Evolutionary conservation across 2,113 vertebrate genomes (phyloP), one percentile per base, ranked within the genome.

Genomic region (Tonatia bakeri): DNA sequence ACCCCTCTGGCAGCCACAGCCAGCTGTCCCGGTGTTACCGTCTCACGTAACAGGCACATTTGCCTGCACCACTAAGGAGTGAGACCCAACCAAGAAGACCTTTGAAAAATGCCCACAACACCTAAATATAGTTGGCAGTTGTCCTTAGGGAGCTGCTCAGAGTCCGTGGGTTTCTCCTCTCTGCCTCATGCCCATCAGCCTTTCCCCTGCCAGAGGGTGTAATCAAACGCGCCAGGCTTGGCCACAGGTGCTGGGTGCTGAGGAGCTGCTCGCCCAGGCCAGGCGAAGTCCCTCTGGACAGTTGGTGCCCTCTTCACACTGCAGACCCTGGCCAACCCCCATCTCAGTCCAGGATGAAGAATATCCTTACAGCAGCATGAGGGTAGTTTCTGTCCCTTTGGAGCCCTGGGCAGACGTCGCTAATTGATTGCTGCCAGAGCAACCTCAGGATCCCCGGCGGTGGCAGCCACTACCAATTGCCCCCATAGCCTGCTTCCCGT

Each of bases 371-470:
- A 20, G 33, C 7, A 9, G 33, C 61, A 4, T 15, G 7, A 3
- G 8, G 1, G 3, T 20, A 11, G 0, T 11, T 0, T 4, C 38
- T 22, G 7, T 12, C 20, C 38, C 22, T 8, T 1, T 28, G 4
- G 16, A 10, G 0, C 45, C 91, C 12, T 3, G 6, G 38, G 26
- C 77, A 83, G 76, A 24, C 61, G 19, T 61, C n/a, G 11, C 45
- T 28, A 10, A 6, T 52, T 8, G 5, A 22, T 4, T 1, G 1
- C 89, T 7, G 45, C n/a, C 56, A 28, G 14, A 26, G 85, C 38
- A 2, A 4, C 3, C 7, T 40, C 52, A 36, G n/a, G 10, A 24
- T n/a, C 43, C 45, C 3, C 3, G 16, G 43, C 54, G 26, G 92
- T n/a, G 28, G 13, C 47, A 79, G 50, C 56, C 56, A 3, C 73